Evolutionary conservation across 1,140 invertebrate species (phyloP).

Genomic region (Nasonia giraulti): DNA sequence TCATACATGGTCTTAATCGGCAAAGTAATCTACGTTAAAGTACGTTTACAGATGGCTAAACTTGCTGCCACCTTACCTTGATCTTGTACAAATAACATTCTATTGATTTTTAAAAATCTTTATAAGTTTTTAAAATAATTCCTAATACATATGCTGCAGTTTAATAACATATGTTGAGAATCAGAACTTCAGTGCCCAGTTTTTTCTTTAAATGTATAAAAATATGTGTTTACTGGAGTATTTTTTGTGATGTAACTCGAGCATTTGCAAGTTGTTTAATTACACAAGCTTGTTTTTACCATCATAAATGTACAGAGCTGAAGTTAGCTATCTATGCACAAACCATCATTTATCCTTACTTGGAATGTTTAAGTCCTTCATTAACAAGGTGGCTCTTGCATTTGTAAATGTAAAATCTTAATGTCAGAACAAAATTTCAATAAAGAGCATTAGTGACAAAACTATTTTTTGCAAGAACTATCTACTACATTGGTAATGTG

Average conservation of each 20-base stretch:
- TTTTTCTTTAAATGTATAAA: background rate
- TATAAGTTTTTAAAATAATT: background rate
- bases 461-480: background rate
- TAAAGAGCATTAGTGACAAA: background rate
- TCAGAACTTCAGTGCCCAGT: too few species aligned
- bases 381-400: conserved; percentile 11
- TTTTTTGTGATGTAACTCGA: conserved; percentile 23
- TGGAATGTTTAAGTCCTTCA: background rate
- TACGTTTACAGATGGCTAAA: too few species aligned
- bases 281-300: conserved; percentile 18
- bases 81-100: background rate
- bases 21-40: too few species aligned
- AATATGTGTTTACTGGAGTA: background rate
- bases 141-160: background rate
- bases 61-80: too few species aligned
- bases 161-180: too few species aligned
- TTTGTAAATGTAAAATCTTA: background rate
- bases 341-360: conserved; percentile 13
- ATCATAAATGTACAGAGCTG: conserved; percentile 8
- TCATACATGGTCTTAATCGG: too few species aligned
- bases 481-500: too few species aligned
- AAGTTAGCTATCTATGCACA: background rate
- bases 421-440: background rate
- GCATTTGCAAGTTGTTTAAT: conserved; percentile 23
- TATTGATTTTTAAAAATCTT: background rate